A percentile compares a stretch with the other conserved stretches of the same genome.
Evolutionary conservation across 2,797 vertebrate species (phyloP).

Genomic region (Anableps anableps): DNA sequence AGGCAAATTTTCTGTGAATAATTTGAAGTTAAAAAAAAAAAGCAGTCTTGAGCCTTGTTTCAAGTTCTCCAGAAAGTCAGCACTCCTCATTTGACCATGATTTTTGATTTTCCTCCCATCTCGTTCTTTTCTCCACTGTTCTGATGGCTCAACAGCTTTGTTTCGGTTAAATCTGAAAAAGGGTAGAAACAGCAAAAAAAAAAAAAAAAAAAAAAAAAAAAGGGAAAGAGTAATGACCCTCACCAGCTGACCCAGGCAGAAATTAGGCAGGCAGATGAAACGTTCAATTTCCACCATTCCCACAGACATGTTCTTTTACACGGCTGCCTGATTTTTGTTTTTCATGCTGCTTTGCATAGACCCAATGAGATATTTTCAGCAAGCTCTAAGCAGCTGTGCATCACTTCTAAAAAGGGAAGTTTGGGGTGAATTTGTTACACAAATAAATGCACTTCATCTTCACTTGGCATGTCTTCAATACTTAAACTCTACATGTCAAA

Average conservation of each 20-base stretch:
- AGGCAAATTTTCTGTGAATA: too few species aligned
- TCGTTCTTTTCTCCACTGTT: not conserved
- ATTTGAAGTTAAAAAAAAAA: not conserved
- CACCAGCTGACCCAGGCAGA: not conserved
- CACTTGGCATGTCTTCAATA: not conserved
- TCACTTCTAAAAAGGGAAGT: slow-evolving; percentile 36
- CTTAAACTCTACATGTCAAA: not conserved
- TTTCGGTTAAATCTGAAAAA: too few species aligned
- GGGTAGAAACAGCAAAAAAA: too few species aligned
- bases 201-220: not conserved
- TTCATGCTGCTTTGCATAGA: slow-evolving; percentile 43
- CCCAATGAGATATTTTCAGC: slow-evolving; percentile 73
- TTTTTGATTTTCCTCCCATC: not conserved
- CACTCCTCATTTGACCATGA: not conserved
- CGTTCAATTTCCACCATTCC: not conserved
- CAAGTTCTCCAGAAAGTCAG: not conserved
- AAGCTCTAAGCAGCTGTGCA: slow-evolving; percentile 54
- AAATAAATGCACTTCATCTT: not conserved
- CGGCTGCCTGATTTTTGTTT: slow-evolving; percentile 49
- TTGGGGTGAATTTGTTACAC: not conserved
- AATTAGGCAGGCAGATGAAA: not conserved
- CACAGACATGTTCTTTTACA: slow-evolving; percentile 40
- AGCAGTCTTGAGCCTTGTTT: not conserved
- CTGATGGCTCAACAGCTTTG: not conserved
- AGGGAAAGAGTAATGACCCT: not conserved